phyloP scores from a whole-genome alignment of 2,113 vertebrate genomes.

The Mohoua ochrocephala region DNA sequence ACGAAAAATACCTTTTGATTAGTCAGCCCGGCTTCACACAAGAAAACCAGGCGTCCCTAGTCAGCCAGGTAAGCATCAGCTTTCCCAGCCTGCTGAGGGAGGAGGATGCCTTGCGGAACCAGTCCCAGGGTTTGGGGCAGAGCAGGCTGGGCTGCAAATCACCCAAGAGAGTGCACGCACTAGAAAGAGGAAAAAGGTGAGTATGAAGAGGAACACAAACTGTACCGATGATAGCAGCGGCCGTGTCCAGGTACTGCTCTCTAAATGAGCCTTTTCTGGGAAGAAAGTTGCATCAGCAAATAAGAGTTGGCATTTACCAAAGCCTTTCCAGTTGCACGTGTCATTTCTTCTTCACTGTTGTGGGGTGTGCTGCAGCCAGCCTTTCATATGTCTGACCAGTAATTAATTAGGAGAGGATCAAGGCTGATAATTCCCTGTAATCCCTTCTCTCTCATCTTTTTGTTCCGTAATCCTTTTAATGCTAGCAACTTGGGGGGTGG shows the following conservation, averaged over 20 bases:
- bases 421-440: constrained; percentile 62
- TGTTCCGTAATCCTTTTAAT: constrained; percentile 62
- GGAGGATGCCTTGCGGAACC: background rate
- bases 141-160: background rate
- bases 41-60: background rate
- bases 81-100: background rate
- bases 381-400: constrained; percentile 47
- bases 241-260: background rate
- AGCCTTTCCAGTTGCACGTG: background rate
- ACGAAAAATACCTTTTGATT: constrained; percentile 33
- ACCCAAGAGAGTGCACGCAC: background rate
- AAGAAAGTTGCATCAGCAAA: background rate
- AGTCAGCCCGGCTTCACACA: background rate
- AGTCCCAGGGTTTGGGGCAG: background rate
- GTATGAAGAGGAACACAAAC: background rate
- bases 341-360: background rate
- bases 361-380: background rate
- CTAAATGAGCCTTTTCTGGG: background rate
- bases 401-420: constrained; percentile 70
- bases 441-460: constrained; percentile 61
- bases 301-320: background rate
- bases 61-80: background rate
- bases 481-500: background rate
- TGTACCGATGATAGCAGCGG: background rate
- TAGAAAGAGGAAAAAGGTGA: background rate